Percentiles rank a stretch among this genome's conserved stretches.
Conservation (phyloP, 2,797 vertebrate genomes). For the Danionella dracula region DNA sequence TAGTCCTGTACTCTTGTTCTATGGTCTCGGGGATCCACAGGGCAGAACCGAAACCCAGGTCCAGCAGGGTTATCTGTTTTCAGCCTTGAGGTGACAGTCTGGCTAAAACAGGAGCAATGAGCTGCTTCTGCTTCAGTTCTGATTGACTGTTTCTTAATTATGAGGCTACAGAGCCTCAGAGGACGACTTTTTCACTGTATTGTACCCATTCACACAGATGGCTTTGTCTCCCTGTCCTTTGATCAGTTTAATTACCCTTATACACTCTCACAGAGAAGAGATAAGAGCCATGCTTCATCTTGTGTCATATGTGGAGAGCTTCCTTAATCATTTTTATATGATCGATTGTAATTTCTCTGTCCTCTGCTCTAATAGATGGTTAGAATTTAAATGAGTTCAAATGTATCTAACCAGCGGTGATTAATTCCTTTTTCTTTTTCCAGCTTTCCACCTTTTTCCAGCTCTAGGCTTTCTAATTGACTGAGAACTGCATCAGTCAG, state of each 20-base stretch:
- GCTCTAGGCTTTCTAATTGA: no score
- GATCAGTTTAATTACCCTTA: slow-evolving; percentile 19
- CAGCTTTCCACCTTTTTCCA: no score
- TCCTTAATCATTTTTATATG: neutral
- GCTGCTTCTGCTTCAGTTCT: neutral
- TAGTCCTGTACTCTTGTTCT: neutral
- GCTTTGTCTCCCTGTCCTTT: slow-evolving; percentile 16
- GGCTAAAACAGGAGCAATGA: neutral
- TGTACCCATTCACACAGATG: neutral
- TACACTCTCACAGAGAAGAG: neutral
- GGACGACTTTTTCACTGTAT: neutral
- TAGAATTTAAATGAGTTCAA: no score
- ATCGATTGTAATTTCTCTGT: neutral
- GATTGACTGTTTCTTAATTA: slow-evolving; percentile 9
- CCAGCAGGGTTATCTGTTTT: neutral
- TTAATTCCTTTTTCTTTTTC: no score
- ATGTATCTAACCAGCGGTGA: no score
- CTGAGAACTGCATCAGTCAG: no score
- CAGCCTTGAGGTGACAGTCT: neutral
- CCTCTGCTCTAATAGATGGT: no score
- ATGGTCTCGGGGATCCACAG: neutral
- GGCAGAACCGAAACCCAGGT: neutral
- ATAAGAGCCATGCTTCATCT: neutral
- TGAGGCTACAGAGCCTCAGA: neutral
- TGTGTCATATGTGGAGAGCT: neutral